Percentiles rank a stretch among this genome's conserved stretches.
Conservation (phyloP, 35 echinoderm and acorn worm species). For the Heliocidaris tuberculata region DNA sequence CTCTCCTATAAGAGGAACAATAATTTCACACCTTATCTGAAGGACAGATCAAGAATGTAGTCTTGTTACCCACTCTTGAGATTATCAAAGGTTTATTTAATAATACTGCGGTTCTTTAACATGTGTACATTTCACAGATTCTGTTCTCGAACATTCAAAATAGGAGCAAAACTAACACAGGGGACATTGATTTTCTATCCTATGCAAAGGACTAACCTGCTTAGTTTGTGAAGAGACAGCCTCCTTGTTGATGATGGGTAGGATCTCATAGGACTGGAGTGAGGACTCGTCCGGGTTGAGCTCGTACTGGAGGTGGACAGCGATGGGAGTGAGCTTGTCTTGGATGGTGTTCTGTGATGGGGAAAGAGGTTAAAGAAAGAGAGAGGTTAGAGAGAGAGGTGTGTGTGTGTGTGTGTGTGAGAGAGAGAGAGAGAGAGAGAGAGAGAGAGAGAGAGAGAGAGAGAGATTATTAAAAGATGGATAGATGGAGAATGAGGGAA, state of each 20-base stretch:
- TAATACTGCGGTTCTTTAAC: too few species aligned
- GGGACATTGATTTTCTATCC: not conserved
- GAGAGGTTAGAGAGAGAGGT: not conserved
- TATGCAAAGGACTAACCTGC: not conserved
- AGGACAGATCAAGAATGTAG: too few species aligned
- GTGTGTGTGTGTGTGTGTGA: too few species aligned
- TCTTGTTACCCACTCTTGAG: too few species aligned
- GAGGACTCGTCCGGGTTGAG: constrained; percentile 48
- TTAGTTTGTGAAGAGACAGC: constrained; percentile 20
- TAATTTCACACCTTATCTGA: too few species aligned
- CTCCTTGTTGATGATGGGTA: constrained; percentile 49
- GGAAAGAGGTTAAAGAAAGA: not conserved
- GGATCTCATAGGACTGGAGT: constrained; percentile 11
- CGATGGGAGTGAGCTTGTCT: constrained; percentile 55
- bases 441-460: not conserved
- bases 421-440: not conserved
- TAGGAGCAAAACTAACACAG: too few species aligned
- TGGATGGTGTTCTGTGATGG: constrained; percentile 41
- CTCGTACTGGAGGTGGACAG: constrained; percentile 32
- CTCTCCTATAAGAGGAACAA: too few species aligned
- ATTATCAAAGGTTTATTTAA: too few species aligned
- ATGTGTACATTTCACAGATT: too few species aligned
- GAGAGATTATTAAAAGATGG: too few species aligned
- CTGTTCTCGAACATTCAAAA: too few species aligned
- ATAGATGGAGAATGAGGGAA: too few species aligned